Evolutionary conservation across 2,888 invertebrate species (phyloP), one percentile per base, ranked within the genome.

Genomic region (Tetheella fluctuosa): DNA sequence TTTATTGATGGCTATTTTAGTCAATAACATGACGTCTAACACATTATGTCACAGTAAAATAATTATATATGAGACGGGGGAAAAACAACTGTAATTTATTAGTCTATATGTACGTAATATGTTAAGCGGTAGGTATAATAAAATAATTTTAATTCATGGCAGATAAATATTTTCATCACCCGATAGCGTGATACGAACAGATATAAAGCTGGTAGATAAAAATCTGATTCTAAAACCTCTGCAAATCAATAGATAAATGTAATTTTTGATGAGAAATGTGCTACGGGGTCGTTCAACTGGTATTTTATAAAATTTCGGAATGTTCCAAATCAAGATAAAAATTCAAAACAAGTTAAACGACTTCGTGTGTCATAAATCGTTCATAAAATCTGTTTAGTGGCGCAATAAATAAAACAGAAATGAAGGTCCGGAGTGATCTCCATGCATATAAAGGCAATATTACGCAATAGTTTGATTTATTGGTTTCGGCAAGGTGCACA

Each of bases 381-480:
- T 74, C 81, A 80, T 77, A 83, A 86, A 88, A 90, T 90, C 89
- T 84, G 89, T 88, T 88, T 86, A 82, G 83, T 77, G 74, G 78
- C 71, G 84, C 79, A 85, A 90, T 91, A 91, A 90, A 91, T 91
- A 90, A 90, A 84, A 83, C 55, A 55, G 55, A 34, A 55, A 77
- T 77, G 81, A 80, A 83, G 84, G 84, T 79, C 74, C 77, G 77
- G 73, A 74, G 77, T 76, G 83, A 85, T 84, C 80, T 84, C 79
- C 86, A 91, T 92, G 90, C 91, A 91, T 92, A 90, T 82, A 91
- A 81, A 82, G 83, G 85, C 84, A 79, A 84, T 83, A 89, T 91
- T 91, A 90, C 89, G 89, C 85, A 90, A 90, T 90, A 88, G 87
- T 90, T 86, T 92, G 92, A 92, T 92, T 92, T 92, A 92, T 91